These are phyloP conservation scores for Stichodactyla helianthus DNA, from an alignment of 64 coral and sea anemone genomes.

Conservation along the genomic window DNA sequence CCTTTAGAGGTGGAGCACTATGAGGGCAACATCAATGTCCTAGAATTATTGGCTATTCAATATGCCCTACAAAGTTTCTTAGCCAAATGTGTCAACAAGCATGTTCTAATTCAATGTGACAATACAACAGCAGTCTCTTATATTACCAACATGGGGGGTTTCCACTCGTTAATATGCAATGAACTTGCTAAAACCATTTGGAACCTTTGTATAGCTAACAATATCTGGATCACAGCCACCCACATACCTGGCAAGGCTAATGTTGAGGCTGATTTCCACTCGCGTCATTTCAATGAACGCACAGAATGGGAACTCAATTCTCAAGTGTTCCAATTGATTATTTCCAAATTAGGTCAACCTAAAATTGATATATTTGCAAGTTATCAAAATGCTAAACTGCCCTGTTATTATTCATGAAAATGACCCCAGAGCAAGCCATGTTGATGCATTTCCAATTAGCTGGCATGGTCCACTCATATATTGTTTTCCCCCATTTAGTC, in stretches of 20 bases:
- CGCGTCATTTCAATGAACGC: conserved; percentile 1
- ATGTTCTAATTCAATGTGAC: conserved; percentile 21
- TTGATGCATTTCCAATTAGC: conserved; percentile 45
- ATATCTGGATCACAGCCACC: conserved; percentile 26
- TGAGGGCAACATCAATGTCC: neutral
- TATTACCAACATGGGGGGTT: conserved; percentile 9
- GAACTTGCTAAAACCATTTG: neutral
- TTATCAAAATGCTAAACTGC: conserved; percentile 30
- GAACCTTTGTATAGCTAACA: conserved; percentile 4
- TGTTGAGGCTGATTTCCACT: conserved; percentile 23
- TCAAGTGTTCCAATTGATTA: conserved; percentile 20
- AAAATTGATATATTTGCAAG: conserved; percentile 47
- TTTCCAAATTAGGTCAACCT: conserved; percentile 22
- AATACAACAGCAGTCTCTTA: conserved; percentile 29
- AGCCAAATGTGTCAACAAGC: neutral
- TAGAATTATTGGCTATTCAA: neutral
- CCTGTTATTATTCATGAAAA: conserved; percentile 29
- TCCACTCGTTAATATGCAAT: conserved; percentile 23
- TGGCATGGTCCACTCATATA: conserved; percentile 42
- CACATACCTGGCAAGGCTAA: conserved; percentile 33
- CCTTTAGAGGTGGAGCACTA: neutral
- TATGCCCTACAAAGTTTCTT: neutral
- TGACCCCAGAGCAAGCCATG: conserved; percentile 38
- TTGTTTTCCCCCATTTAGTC: conserved; percentile 61
- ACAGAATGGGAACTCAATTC: conserved; percentile 42